These are phyloP conservation scores for Contarinia nasturtii DNA, from an alignment of 1,140 invertebrate species.

Conservation along the genomic window DNA sequence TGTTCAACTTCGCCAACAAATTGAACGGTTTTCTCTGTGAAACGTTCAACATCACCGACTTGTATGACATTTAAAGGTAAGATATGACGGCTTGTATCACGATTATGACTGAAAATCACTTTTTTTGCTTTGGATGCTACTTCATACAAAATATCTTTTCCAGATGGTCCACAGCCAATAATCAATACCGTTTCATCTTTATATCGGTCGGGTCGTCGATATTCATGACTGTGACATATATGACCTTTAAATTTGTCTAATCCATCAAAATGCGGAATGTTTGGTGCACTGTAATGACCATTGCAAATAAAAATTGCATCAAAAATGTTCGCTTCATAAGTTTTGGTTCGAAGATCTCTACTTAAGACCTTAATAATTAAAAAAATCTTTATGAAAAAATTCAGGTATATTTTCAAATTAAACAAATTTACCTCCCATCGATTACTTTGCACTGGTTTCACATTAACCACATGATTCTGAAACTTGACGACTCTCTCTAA, in stretches of 20 bases:
- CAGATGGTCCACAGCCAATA: slow-evolving; percentile 72
- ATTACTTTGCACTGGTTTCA: slow-evolving; percentile 4
- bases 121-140: slow-evolving; percentile 42
- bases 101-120: slow-evolving; percentile 48
- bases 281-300: slow-evolving; percentile 58
- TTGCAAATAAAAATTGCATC: slow-evolving; percentile 74
- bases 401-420: no score
- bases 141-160: slow-evolving; percentile 66
- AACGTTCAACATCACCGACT: slow-evolving; percentile 34
- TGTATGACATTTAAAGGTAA: slow-evolving; percentile 39
- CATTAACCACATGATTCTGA: slow-evolving; percentile 16
- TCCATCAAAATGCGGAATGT: slow-evolving; percentile 36
- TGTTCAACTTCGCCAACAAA: slow-evolving; percentile 40
- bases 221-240: slow-evolving; percentile 70
- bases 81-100: slow-evolving; percentile 31
- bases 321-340: slow-evolving; percentile 32
- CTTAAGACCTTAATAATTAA: slow-evolving; percentile 18
- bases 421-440: no score
- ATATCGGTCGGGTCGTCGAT: slow-evolving; percentile 50
- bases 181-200: slow-evolving; percentile 40
- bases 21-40: slow-evolving; percentile 29
- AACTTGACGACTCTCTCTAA: slow-evolving; percentile 13
- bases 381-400: no score
- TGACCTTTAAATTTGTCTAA: slow-evolving; percentile 43
- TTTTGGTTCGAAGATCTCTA: slow-evolving; percentile 34